Percentiles rank a stretch among this genome's conserved stretches.
Evolutionary conservation across 2,888 invertebrate species (phyloP).

Genomic region (Merodon equestris): DNA sequence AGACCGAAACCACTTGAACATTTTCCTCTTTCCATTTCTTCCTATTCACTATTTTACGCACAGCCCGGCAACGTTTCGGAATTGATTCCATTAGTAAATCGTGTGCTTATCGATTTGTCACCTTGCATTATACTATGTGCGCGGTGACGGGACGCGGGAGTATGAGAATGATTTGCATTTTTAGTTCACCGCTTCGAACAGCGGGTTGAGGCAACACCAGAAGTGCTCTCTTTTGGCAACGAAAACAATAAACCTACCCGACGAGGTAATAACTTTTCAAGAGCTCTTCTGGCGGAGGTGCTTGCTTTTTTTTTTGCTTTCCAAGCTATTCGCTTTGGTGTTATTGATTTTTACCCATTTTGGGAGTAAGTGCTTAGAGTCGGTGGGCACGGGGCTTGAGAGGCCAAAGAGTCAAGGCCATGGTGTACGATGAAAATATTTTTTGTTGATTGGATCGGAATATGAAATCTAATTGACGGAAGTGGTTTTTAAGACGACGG

Average conservation of each 20-base stretch:
- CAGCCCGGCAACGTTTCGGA: background rate
- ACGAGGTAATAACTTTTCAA: constrained; percentile 41
- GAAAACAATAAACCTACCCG: constrained; percentile 31
- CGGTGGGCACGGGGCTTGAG: constrained; percentile 14
- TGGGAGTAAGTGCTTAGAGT: constrained; percentile 30
- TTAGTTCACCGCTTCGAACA: constrained; percentile 6
- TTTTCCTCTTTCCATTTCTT: too few species aligned
- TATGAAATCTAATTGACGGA: background rate
- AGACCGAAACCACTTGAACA: too few species aligned
- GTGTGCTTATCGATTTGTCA: constrained; percentile 30
- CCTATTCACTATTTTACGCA: too few species aligned
- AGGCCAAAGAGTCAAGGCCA: constrained; percentile 38
- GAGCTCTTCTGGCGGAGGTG: constrained; percentile 1
- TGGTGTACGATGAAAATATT: constrained; percentile 19
- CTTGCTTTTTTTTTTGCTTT: constrained; percentile 19
- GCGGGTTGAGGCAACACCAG: background rate
- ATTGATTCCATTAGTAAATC: constrained; percentile 6
- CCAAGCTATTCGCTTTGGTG: too few species aligned
- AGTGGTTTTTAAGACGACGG: too few species aligned
- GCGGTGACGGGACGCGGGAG: too few species aligned
- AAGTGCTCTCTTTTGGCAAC: constrained; percentile 7
- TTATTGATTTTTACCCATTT: constrained; percentile 36
- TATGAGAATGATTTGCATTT: constrained; percentile 11
- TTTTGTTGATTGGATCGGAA: background rate
- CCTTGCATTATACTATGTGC: constrained; percentile 5